Percentiles rank a stretch among this genome's conserved stretches.
These are phyloP conservation scores for Pyrocephalus nanus DNA, from an alignment of 2,797 vertebrate genomes.

Conservation along the genomic window DNA sequence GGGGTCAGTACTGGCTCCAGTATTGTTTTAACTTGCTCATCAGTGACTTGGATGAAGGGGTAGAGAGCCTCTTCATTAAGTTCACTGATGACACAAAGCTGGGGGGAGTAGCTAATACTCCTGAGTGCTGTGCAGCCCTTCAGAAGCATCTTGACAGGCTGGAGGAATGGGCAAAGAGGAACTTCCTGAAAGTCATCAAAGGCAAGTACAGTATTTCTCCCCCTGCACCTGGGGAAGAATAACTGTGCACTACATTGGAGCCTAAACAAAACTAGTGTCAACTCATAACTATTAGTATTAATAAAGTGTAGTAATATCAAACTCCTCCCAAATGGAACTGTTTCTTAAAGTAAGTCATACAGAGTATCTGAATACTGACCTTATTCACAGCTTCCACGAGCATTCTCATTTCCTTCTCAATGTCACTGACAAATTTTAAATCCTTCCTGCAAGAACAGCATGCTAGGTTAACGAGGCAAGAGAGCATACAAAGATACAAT, in stretches of 20 bases:
- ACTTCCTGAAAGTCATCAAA: neutral
- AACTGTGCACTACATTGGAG: neutral
- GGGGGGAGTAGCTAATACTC: rapidly evolving
- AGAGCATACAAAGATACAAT: neutral
- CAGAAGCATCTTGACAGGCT: neutral
- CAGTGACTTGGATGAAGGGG: neutral
- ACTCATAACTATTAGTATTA: neutral
- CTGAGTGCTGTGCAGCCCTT: neutral
- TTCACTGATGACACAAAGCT: neutral
- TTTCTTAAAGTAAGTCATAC: neutral
- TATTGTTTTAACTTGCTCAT: neutral
- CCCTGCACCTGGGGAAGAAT: neutral
- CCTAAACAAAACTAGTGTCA: neutral
- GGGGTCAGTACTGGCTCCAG: neutral
- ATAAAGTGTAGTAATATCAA: neutral
- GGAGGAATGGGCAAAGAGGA: neutral
- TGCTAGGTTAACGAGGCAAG: constrained; percentile 13
- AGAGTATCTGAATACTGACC: constrained; percentile 74
- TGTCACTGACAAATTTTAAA: constrained; percentile 91
- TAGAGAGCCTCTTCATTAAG: neutral
- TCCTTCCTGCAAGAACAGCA: constrained; percentile 86
- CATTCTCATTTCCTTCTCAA: constrained; percentile 94
- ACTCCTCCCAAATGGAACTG: neutral
- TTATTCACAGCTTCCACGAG: constrained; percentile 93
- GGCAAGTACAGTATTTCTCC: neutral